Base-by-base conservation (phyloP, 1,140 invertebrate genomes). In the Dendrolimus punctatus region DNA sequence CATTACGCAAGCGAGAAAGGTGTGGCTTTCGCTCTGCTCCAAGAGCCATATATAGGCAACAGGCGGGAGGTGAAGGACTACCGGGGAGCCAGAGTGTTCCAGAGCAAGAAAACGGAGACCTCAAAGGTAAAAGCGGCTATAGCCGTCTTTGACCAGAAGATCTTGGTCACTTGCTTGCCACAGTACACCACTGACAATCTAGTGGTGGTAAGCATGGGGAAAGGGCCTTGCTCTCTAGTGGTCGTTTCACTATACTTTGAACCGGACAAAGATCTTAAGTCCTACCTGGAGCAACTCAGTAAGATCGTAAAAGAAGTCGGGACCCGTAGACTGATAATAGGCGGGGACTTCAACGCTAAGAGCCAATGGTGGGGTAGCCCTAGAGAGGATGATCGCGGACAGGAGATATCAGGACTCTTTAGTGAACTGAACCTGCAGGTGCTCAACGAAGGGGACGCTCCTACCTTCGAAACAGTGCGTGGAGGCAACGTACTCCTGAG, bases 91-190 rank as follows among this genome's bases (percentile, higher is more conserved):
- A 46, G 61, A 8, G 10, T 63, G 0, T 58, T 53, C 48, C 61
- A 62, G 37, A 9, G 41, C 2, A 41, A 10, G 0, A 47, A 8
- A 8, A 37, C 40, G 9, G 51, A n/a, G 0, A 38, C 38, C 6
- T 42, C 41, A 43, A 45, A n/a, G 5, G 57, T 56, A 1, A 63
- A 63, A 43, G 53, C 57, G n/a, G 53, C 61, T 6, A 57, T 63
- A 40, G 51, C 36, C 1, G 45, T 63, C 5, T 57, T 63, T 10
- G 49, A 63, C 40, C 3, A 7, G 5, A 39, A 50, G 8, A n/a
- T 58, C 0, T 9, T 40, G 2, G 49, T 58, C 4, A 49, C n/a
- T n/a, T 53, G 48, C 23, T 40, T 48, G 40, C 53, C 51, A 8
- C n/a, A 56, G n/a, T 10, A 48, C 39, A 57, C 53, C 9, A 57